Percentiles rank a stretch among this genome's conserved stretches.
These are phyloP conservation scores for Pammene fasciana DNA, from an alignment of 2,888 invertebrate genomes.

Conservation along the genomic window DNA sequence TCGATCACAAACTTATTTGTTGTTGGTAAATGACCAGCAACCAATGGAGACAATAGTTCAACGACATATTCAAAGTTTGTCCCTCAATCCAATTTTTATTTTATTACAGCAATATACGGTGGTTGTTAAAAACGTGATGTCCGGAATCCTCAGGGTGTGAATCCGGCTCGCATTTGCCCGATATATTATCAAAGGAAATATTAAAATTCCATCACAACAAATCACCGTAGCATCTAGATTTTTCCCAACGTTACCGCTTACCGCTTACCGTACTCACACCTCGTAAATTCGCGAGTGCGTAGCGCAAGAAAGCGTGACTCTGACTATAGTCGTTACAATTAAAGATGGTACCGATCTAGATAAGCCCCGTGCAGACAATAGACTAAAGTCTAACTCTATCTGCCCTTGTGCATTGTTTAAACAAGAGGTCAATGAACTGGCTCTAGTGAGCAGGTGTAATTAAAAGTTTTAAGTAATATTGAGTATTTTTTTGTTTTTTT, in stretches of 20 bases:
- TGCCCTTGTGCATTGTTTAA: constrained; percentile 54
- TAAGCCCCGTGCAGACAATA: constrained; percentile 56
- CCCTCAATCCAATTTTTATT: no score
- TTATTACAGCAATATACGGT: no score
- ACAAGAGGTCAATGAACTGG: constrained; percentile 17
- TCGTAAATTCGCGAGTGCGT: constrained; percentile 33
- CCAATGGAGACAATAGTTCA: no score
- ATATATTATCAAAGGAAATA: no score
- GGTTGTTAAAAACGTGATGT: no score
- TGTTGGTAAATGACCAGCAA: no score
- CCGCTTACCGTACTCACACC: neutral
- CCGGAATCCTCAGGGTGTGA: no score
- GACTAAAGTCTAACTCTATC: constrained; percentile 47
- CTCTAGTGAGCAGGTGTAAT: constrained; percentile 7
- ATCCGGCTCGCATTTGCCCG: no score
- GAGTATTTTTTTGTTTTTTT: neutral
- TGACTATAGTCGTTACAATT: constrained; percentile 59
- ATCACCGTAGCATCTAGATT: constrained; percentile 12
- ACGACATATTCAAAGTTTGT: no score
- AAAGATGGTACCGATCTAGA: constrained; percentile 58
- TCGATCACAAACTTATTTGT: no score
- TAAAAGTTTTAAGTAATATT: neutral
- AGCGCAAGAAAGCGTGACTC: constrained; percentile 65
- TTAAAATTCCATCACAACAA: neutral
- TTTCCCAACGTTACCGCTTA: constrained; percentile 1